Percentiles rank a stretch among this genome's conserved stretches.
Conservation (phyloP, 2,888 invertebrate species). For the Andrena chrysosceles region DNA sequence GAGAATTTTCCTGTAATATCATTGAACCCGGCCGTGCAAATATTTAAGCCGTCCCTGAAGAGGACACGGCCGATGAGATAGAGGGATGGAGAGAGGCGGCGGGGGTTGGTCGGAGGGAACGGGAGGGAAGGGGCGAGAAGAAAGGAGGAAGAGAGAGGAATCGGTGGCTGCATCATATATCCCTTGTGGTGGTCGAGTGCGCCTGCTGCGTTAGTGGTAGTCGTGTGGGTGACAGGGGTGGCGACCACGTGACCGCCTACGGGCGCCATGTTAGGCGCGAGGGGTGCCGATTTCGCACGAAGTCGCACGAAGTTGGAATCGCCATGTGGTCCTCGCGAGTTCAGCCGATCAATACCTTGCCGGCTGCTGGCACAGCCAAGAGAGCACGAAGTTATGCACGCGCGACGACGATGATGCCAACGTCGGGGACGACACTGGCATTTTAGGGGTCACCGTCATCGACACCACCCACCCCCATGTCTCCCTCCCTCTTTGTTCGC, state of each 20-base stretch:
- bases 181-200: conserved; percentile 74
- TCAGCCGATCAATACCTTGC: conserved; percentile 82
- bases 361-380: conserved; percentile 77
- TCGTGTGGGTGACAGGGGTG: conserved; percentile 60
- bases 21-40: conserved; percentile 68
- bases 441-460: conserved; percentile 27
- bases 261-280: conserved; percentile 80
- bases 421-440: conserved; percentile 35
- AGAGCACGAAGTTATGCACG: conserved; percentile 82
- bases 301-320: conserved; percentile 78
- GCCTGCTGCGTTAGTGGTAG: conserved; percentile 61
- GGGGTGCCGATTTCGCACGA: conserved; percentile 76
- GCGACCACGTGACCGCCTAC: conserved; percentile 70
- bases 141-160: conserved; percentile 60
- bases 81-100: neutral
- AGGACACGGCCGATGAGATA: conserved; percentile 35
- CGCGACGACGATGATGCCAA: conserved; percentile 64
- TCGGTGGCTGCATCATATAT: conserved; percentile 75
- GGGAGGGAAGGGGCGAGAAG: conserved; percentile 32
- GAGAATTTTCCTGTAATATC: conserved; percentile 65
- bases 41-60: conserved; percentile 67
- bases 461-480: too few species aligned
- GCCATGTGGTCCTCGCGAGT: conserved; percentile 81
- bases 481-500: conserved; percentile 22
- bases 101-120: neutral